Percentiles rank a stretch among this genome's conserved stretches.
Conservation (phyloP, 2,888 invertebrate genomes). For the Harmothoe impar region DNA sequence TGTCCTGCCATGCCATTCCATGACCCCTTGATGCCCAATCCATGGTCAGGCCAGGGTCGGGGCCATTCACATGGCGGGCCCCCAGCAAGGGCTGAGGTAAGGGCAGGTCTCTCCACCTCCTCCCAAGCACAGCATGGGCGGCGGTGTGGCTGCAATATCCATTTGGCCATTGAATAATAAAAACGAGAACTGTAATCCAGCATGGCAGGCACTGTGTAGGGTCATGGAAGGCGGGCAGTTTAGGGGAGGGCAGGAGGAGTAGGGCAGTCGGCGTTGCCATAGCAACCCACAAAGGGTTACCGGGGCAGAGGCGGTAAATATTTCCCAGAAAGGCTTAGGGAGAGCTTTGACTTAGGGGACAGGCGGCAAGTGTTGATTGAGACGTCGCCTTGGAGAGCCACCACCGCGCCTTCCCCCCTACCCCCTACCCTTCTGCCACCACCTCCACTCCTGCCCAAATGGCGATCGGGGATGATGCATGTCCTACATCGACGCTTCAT, state of each 20-base stretch:
- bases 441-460: background rate
- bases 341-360: background rate
- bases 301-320: background rate
- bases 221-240: background rate
- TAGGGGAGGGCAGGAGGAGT: background rate
- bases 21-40: constrained; percentile 14
- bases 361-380: background rate
- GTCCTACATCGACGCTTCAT: constrained; percentile 22
- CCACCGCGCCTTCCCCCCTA: background rate
- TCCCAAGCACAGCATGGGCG: background rate
- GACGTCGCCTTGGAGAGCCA: background rate
- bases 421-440: background rate
- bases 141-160: background rate
- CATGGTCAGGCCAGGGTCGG: background rate
- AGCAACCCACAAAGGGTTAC: background rate
- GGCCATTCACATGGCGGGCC: background rate
- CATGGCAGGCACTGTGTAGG: constrained; percentile 4
- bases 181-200: constrained; percentile 19
- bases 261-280: background rate
- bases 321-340: background rate
- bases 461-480: background rate
- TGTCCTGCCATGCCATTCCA: background rate
- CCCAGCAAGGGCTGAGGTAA: background rate
- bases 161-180: constrained; percentile 26
- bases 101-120: too few relatives aligned